phyloP scores from a whole-genome alignment of 1,140 invertebrate genomes.

The Drosophila parabipectinata region DNA sequence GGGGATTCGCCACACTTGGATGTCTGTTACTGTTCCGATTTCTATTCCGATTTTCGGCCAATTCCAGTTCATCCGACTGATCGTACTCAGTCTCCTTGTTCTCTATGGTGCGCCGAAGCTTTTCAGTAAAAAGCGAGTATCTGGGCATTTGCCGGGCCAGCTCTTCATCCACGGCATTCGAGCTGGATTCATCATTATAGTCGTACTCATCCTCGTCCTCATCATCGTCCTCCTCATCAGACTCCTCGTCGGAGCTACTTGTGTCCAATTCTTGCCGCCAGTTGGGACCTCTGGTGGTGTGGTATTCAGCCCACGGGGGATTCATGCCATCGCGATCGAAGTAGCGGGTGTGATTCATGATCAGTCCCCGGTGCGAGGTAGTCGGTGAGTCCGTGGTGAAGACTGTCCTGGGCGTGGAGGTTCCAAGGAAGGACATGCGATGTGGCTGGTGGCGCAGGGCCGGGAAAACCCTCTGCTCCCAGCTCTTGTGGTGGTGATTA shows the following conservation, averaged over 20 bases:
- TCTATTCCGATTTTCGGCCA: neutral
- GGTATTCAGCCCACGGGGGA: conserved; percentile 55
- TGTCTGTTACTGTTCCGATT: conserved; percentile 41
- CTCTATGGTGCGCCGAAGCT: conserved; percentile 29
- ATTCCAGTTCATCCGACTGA: conserved; percentile 17
- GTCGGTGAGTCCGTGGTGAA: conserved; percentile 34
- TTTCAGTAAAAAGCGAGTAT: conserved; percentile 62
- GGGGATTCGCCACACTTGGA: conserved; percentile 50
- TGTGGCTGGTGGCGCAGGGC: conserved; percentile 51
- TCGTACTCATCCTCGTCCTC: conserved; percentile 44
- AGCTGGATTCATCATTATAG: conserved; percentile 8
- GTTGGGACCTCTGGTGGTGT: conserved; percentile 60
- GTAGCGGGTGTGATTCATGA: conserved; percentile 41
- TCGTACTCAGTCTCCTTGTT: conserved; percentile 46
- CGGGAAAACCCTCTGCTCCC: conserved; percentile 67
- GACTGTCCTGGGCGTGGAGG: conserved; percentile 7
- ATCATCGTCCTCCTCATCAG: conserved; percentile 46
- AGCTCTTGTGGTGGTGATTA: conserved; percentile 65
- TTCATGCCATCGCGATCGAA: conserved; percentile 69
- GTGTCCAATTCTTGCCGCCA: conserved; percentile 58
- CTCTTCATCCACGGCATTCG: conserved; percentile 37
- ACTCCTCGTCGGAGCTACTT: conserved; percentile 18
- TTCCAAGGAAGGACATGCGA: conserved; percentile 15
- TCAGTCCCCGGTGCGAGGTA: conserved; percentile 24
- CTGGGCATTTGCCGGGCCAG: conserved; percentile 65